Conservation (phyloP, 1,140 invertebrate genomes). For the Hormaphis cornu region DNA sequence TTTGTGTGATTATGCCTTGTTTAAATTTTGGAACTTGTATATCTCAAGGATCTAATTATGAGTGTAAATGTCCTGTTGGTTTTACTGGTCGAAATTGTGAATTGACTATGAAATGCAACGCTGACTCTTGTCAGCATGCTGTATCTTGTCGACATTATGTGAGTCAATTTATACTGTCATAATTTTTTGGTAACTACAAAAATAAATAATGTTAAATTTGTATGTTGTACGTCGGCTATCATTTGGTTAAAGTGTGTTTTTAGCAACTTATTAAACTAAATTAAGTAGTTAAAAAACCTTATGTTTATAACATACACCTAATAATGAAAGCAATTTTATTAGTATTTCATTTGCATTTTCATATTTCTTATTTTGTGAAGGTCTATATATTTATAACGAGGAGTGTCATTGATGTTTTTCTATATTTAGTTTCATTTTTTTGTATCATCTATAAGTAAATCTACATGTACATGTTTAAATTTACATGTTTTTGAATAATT, state of each 20-base stretch:
- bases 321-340: too few relatives aligned
- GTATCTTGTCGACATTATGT: conserved; percentile 46
- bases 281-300: background rate
- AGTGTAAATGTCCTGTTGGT: conserved; percentile 67
- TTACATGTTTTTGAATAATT: too few relatives aligned
- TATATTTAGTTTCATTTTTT: too few relatives aligned
- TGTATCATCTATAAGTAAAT: too few relatives aligned
- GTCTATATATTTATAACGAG: too few relatives aligned
- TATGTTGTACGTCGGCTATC: background rate
- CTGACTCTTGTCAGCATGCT: conserved; percentile 48
- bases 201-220: background rate
- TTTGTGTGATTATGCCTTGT: conserved; percentile 46
- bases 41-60: conserved; percentile 42
- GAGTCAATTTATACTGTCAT: background rate
- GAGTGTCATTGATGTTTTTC: too few relatives aligned
- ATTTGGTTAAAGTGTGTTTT: background rate
- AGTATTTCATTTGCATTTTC: too few relatives aligned
- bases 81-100: conserved; percentile 62
- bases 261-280: background rate
- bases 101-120: conserved; percentile 49
- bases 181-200: background rate
- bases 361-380: too few relatives aligned
- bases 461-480: too few relatives aligned
- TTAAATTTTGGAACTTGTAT: conserved; percentile 48
- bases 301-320: too few relatives aligned